A percentile compares a stretch with the other conserved stretches of the same genome.
phyloP scores from a whole-genome alignment of 2,888 invertebrate species.

The Apantesis nais region DNA sequence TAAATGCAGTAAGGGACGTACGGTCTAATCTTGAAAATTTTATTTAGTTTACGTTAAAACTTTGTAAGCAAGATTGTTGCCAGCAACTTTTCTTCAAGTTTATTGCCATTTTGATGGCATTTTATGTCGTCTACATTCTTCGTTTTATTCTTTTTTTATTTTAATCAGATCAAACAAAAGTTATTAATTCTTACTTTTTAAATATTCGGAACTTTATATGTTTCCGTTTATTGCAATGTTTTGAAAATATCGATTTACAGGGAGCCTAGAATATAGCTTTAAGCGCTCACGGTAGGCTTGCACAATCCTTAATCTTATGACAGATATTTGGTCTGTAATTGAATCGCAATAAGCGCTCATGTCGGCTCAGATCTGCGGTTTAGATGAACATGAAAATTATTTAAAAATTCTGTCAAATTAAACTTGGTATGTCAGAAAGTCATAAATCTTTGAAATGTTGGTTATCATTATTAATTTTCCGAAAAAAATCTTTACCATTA shows the following conservation, averaged over 20 bases:
- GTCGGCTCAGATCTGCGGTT: too few relatives aligned
- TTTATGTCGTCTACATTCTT: neutral
- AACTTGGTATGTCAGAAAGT: neutral
- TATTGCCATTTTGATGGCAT: neutral
- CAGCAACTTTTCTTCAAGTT: neutral
- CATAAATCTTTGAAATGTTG: neutral
- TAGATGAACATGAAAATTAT: neutral
- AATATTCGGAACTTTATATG: neutral
- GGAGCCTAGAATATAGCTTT: too few relatives aligned
- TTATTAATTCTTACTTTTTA: too few relatives aligned
- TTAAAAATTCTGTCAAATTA: neutral
- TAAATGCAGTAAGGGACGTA: neutral
- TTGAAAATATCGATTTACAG: too few relatives aligned
- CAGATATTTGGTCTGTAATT: too few relatives aligned
- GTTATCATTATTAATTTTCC: neutral
- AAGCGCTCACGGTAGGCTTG: too few relatives aligned
- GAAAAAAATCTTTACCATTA: neutral
- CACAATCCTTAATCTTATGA: too few relatives aligned
- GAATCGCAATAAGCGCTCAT: too few relatives aligned
- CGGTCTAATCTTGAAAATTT: neutral
- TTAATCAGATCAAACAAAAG: too few relatives aligned
- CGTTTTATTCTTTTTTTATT: too few relatives aligned
- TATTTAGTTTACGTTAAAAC: too few relatives aligned
- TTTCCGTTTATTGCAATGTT: neutral
- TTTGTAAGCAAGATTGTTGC: too few relatives aligned